Conservation (phyloP, 2,797 vertebrate genomes). For the Numenius phaeopus region DNA sequence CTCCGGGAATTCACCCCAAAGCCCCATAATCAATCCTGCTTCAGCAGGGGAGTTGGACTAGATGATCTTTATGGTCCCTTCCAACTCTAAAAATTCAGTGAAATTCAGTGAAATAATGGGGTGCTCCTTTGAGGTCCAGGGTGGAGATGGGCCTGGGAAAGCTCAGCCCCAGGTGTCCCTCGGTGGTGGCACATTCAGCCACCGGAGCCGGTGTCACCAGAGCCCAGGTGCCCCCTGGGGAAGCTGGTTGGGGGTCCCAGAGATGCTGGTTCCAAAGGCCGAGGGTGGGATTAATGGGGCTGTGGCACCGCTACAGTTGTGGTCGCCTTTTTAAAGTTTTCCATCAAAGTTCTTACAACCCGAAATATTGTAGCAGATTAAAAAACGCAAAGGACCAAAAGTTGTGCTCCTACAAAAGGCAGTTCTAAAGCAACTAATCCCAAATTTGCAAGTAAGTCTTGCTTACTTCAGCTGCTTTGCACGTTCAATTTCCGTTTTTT, state of each 20-base stretch:
- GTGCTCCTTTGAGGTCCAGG: not conserved
- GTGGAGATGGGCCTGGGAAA: not conserved
- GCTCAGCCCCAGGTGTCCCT: fast-evolving
- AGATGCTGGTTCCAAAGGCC: not conserved
- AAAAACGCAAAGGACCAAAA: not conserved
- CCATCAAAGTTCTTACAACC: not conserved
- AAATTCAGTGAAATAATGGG: no score
- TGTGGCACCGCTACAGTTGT: not conserved
- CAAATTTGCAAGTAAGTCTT: not conserved
- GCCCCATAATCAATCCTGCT: not conserved
- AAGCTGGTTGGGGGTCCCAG: not conserved
- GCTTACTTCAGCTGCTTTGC: constrained; percentile 10
- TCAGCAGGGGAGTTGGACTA: no score
- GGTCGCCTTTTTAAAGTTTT: not conserved
- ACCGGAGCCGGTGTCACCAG: not conserved
- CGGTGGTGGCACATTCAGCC: not conserved
- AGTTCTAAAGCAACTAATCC: not conserved
- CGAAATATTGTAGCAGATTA: not conserved
- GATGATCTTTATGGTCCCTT: no score
- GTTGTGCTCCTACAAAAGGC: not conserved
- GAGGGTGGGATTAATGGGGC: not conserved
- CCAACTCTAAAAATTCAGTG: no score
- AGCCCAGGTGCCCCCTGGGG: not conserved
- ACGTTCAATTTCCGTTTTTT: not conserved
- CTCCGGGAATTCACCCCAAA: fast-evolving